Evolutionary conservation across 2,888 invertebrate species (phyloP).

Genomic region (Athripsodes cinereus): DNA sequence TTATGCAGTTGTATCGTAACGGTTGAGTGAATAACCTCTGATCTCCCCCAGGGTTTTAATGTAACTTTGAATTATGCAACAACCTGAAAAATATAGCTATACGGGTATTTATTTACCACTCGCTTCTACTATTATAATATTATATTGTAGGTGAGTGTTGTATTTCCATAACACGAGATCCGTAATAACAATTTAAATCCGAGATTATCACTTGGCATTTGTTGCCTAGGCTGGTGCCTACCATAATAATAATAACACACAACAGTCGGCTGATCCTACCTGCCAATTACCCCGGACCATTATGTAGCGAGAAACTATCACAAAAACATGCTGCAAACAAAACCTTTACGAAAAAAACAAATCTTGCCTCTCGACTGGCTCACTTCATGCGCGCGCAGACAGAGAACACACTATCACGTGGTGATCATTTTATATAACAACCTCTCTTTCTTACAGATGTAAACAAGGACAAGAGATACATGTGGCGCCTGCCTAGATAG

Average conservation of each 20-base stretch:
- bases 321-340: slow-evolving; percentile 18
- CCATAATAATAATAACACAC: slow-evolving; percentile 18
- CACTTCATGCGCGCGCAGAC: slow-evolving; percentile 17
- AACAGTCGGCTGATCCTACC: slow-evolving; percentile 21
- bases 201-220: neutral
- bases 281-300: slow-evolving; percentile 23
- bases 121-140: too few relatives aligned
- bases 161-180: neutral
- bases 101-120: too few relatives aligned
- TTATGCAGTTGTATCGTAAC: too few relatives aligned
- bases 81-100: too few relatives aligned
- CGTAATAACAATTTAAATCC: neutral
- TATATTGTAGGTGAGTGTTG: too few relatives aligned
- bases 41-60: too few relatives aligned
- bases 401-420: slow-evolving; percentile 15
- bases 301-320: slow-evolving; percentile 18
- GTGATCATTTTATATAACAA: slow-evolving; percentile 6
- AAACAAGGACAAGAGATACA: slow-evolving; percentile 9
- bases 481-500: slow-evolving; percentile 21
- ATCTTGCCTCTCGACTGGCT: slow-evolving; percentile 2
- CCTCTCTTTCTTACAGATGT: slow-evolving; percentile 10
- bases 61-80: too few relatives aligned
- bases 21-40: too few relatives aligned
- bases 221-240: neutral
- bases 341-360: slow-evolving; percentile 17